Evolutionary conservation across 2,888 invertebrate species (phyloP), one percentile per base, ranked within the genome.

Genomic region (Pyrgus malvae): DNA sequence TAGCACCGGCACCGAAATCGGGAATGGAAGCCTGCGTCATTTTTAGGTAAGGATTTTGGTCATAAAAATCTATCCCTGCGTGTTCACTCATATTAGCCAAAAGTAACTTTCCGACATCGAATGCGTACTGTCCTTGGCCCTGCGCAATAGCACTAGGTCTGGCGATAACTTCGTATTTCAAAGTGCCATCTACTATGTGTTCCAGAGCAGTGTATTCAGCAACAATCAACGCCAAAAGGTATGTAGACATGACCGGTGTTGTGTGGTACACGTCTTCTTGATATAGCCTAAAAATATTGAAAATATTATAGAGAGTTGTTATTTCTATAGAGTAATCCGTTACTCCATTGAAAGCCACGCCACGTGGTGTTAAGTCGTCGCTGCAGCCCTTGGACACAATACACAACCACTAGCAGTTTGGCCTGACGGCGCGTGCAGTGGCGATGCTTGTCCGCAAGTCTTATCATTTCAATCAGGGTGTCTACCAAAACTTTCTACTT

Each of bases 21-120:
- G 96, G 94, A 58, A 96, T 92, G 1, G 95, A 94, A 6, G 95
- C 94, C 64, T 95, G 93, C 60, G 96, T 95, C 72, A 93, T 90
- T 64, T 90, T 91, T 3, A 90, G 57, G 25, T 82, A 66, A 0
- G 62, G 17, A n/a, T 91, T 82, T 67, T 93, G 92, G 1, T 74
- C 63, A 45, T 91, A 76, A 60, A 88, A 92, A 7, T 82, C 57
- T 37, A 89, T 62, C 1, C 56, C 91, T 64, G 95, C 92, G 74
- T 93, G 92, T 38, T 89, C 64, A 65, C 83, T 91, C 91, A 95
- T 88, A 27, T 77, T 78, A 44, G 56, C 72, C 27, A 92, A 78
- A 61, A 90, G 82, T 1, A 72, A 59, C 11, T 83, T 78, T 0
- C 91, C 92, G 1, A 86, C 69, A 0, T 76, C 62, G 1, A 84